Evolutionary conservation across 2,797 vertebrate species (phyloP).

Genomic region (Protonibea diacanthus): DNA sequence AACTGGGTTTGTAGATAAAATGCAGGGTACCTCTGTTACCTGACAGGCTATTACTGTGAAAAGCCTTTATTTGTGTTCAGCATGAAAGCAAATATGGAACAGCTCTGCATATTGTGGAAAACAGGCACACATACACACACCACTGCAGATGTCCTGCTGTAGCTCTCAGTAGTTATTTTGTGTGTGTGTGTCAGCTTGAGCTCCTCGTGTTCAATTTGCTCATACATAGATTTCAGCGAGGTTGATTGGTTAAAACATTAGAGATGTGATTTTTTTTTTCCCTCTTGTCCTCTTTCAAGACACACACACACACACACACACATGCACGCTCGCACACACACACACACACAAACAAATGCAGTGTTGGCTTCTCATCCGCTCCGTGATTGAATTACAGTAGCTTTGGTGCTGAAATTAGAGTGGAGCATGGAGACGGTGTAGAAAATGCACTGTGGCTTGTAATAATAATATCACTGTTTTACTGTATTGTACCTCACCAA

Average conservation of each 20-base stretch:
- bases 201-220: slow-evolving; percentile 70
- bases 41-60: slow-evolving; percentile 69
- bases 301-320: background rate
- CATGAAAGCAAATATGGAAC: slow-evolving; percentile 47
- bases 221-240: slow-evolving; percentile 57
- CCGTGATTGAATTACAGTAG: slow-evolving; percentile 76
- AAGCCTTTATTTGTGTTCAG: slow-evolving; percentile 61
- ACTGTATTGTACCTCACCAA: slow-evolving; percentile 26
- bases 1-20: slow-evolving; percentile 63
- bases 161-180: slow-evolving; percentile 39
- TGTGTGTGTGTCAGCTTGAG: slow-evolving; percentile 37
- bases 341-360: slow-evolving; percentile 10
- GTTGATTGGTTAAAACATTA: slow-evolving; percentile 71
- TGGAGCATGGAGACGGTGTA: slow-evolving; percentile 54
- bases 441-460: slow-evolving; percentile 65
- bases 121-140: slow-evolving; percentile 11
- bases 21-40: slow-evolving; percentile 45
- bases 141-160: slow-evolving; percentile 22
- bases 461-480: slow-evolving; percentile 63
- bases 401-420: slow-evolving; percentile 73
- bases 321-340: background rate
- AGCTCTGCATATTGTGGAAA: slow-evolving; percentile 52
- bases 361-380: slow-evolving; percentile 47
- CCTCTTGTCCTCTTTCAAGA: slow-evolving; percentile 6
- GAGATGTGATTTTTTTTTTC: slow-evolving; percentile 28